Percentiles rank a stretch among this genome's conserved stretches.
phyloP scores from a whole-genome alignment of 2,888 invertebrate species.

The Cantharis nigra region DNA sequence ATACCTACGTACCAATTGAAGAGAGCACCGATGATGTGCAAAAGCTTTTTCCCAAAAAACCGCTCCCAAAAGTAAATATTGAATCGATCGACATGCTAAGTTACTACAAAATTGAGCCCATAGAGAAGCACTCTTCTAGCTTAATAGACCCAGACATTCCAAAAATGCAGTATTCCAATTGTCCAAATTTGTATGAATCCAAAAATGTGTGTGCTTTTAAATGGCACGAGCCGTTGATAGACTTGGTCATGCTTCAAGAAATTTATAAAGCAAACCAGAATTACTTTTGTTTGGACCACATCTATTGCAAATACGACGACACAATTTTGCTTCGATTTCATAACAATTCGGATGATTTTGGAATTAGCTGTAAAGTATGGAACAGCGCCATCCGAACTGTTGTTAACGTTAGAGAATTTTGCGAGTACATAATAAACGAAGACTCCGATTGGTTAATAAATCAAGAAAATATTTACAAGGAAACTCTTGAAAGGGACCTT shows the following conservation, averaged over 20 bases:
- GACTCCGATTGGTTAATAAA: constrained; percentile 13
- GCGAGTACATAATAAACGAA: constrained; percentile 9
- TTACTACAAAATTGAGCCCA: background rate
- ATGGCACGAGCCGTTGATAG: constrained; percentile 18
- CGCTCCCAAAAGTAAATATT: background rate
- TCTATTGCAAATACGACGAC: constrained; percentile 19
- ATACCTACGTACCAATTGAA: background rate
- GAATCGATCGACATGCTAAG: background rate
- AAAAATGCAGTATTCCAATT: background rate
- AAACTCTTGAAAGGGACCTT: background rate
- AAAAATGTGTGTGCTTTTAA: constrained; percentile 12
- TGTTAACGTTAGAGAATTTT: constrained; percentile 11
- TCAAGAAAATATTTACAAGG: constrained; percentile 7
- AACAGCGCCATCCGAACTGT: constrained; percentile 14
- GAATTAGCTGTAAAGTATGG: constrained; percentile 14
- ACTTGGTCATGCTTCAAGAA: constrained; percentile 13
- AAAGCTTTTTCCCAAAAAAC: background rate
- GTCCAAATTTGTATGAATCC: constrained; percentile 16
- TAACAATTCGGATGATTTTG: constrained; percentile 15
- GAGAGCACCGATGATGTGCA: background rate
- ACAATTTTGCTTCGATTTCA: constrained; percentile 17
- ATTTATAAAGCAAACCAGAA: constrained; percentile 10
- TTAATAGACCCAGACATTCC: background rate
- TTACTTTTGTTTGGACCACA: constrained; percentile 14
- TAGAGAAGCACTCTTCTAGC: background rate